A percentile compares a stretch with the other conserved stretches of the same genome.
Evolutionary conservation across 2,113 vertebrate genomes (phyloP).

Genomic region (Malurus alboscapulatus): DNA sequence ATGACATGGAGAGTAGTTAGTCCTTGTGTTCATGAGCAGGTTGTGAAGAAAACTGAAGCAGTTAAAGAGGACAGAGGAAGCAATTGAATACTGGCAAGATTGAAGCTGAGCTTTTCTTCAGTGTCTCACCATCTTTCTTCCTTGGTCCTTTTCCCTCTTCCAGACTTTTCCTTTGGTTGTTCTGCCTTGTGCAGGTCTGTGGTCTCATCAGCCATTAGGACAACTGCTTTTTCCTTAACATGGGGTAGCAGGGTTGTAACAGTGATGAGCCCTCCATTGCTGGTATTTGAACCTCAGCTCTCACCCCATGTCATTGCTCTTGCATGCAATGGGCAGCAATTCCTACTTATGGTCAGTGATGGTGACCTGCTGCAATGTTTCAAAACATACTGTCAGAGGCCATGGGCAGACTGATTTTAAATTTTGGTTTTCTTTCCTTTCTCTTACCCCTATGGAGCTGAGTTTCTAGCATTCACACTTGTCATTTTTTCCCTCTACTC

Average conservation of each 20-base stretch:
- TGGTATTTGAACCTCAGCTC: not conserved
- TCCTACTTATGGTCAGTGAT: not conserved
- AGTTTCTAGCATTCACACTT: not conserved
- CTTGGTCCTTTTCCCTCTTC: not conserved
- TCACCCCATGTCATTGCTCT: not conserved
- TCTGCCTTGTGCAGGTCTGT: not conserved
- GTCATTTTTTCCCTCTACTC: not conserved
- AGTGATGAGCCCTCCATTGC: rapidly evolving
- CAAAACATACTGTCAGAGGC: not conserved
- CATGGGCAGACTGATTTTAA: not conserved
- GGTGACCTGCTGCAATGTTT: not conserved
- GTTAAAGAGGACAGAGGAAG: not conserved
- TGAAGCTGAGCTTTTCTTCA: not conserved
- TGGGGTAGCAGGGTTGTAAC: not conserved
- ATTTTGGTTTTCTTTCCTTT: not conserved
- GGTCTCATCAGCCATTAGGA: not conserved
- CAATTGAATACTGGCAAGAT: not conserved
- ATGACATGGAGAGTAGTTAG: not conserved
- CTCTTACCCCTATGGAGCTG: not conserved
- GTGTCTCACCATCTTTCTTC: not conserved
- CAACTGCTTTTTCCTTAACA: not conserved
- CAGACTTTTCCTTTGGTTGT: not conserved
- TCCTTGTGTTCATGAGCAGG: not conserved
- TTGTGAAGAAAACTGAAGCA: not conserved
- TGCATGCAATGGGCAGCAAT: not conserved